Evolutionary conservation across 2,888 invertebrate species (phyloP).

Genomic region (Elaeidobius kamerunicus): DNA sequence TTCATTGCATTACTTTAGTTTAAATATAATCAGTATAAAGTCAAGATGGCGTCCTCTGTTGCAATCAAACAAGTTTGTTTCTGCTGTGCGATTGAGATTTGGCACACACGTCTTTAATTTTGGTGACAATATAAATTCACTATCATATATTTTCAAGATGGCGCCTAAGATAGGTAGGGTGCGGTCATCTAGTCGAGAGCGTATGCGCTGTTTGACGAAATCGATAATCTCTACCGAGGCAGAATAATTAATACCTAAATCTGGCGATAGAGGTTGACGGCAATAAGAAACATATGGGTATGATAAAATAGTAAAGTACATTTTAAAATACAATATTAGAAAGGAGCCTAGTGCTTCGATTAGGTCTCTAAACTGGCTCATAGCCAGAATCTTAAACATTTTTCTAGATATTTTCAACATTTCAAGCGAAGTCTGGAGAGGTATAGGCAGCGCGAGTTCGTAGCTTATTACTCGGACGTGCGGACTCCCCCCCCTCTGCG

Average conservation of each 20-base stretch:
- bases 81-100: no score
- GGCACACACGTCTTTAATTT: no score
- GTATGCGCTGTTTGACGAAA: constrained; percentile 22
- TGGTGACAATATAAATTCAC: no score
- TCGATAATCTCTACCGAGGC: constrained; percentile 19
- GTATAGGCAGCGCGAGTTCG: constrained; percentile 15
- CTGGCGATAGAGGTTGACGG: constrained; percentile 17
- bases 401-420: constrained; percentile 24
- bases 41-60: no score
- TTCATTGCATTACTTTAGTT: no score
- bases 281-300: constrained; percentile 15
- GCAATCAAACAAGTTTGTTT: no score
- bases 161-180: constrained; percentile 27
- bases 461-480: constrained; percentile 8
- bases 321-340: constrained; percentile 18
- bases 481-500: constrained; percentile 15
- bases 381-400: constrained; percentile 18
- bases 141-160: no score
- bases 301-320: constrained; percentile 12
- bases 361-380: constrained; percentile 21
- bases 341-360: constrained; percentile 24
- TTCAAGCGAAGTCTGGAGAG: constrained; percentile 19
- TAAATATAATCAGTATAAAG: no score
- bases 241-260: constrained; percentile 12
- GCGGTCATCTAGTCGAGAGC: constrained; percentile 19